Base-by-base conservation (phyloP, 1,140 invertebrate species). In the Vanessa tameamea region DNA sequence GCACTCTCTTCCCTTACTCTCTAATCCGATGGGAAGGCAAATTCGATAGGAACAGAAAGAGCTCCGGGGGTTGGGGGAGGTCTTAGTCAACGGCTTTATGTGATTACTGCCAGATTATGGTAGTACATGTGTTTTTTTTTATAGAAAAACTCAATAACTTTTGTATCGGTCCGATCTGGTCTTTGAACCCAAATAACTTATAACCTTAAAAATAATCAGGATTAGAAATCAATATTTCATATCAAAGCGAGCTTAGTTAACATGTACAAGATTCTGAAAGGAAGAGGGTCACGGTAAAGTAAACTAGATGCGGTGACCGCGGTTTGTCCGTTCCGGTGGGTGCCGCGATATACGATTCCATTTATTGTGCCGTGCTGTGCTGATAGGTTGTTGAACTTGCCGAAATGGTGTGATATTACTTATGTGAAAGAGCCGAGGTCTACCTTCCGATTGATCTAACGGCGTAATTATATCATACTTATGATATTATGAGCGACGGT, bases 321-420 rank as follows among this genome's bases (percentile, higher is more conserved):
- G 67, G 67, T 69, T 78, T 75, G 77, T n/a, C 73, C 86, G 86
- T 88, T 88, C 86, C 86, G 86, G 83, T 88, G 82, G 74, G 76
- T 80, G 65, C 74, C 83, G 71, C 80, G 86, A 87, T 80, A 88
- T 80, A 82, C 78, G 86, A 88, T 59, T 78, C 79, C 76, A 73
- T 80, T 86, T 80, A 80, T 82, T 82, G 74, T 85, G 50, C 61
- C 61, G 16, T 69, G 61, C 61, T 70, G 57, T 70, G 43, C 51
- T 68, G 65, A 70, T 70, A 63, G 72, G 78, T 82, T 75, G 75
- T 78, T 77, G 73, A 57, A 81, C 77, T 80, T 47, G 43, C 47
- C 66, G 26, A 68, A 68, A 57, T 55, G 65, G 65, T 68, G 65
- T 68, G 65, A n/a, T 37, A 37, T 68, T 68, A 68, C 68, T 26